Evolutionary conservation across 2,113 vertebrate genomes (phyloP), one percentile per base, ranked within the genome.

Genomic region (Eubucco bourcierii): DNA sequence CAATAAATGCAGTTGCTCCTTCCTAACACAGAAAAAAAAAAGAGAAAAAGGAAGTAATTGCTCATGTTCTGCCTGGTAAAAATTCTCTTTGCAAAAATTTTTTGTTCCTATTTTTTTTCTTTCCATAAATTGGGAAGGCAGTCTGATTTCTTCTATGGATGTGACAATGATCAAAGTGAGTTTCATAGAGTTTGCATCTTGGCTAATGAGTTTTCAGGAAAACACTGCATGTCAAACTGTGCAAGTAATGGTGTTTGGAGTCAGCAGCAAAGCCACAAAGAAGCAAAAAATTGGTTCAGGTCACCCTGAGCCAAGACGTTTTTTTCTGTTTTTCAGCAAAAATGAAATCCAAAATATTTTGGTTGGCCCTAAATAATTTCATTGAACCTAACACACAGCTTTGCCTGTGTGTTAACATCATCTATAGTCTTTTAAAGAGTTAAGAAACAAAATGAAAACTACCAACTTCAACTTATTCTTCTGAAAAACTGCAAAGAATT

Each of bases 321-420:
- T 80, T 80, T 73, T 79, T 72, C 66, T 90, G 33, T 91, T 95
- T 95, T 90, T 91, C 88, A 93, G 92, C 76, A 93, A 90, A 94
- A 95, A 81, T 21, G 6, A 65, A 90, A 78, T 65, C 65, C 70
- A 80, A 84, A 94, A 78, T 67, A 53, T 68, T 95, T 87, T 75
- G 23, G 39, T 91, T 84, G 85, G 65, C 80, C 25, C 47, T 34
- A 39, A 77, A 78, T 80, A 67, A 78, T 88, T 94, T 83, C 56
- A 88, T 19, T 90, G 68, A 94, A 88, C 3, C 1, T 33, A 85
- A 93, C 52, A 91, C 52, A 24, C 47, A 80, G 34, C 29, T 94
- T 67, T 77, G 52, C 47, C 64, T 77, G 33, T 77, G 27, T 47
- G 56, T 74, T 67, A 90, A 83, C 46, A 94, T 71, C 68, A 83